These are phyloP conservation scores for Pentamera pediparva DNA, from an alignment of 53 echinoderm and acorn worm genomes.

Conservation along the genomic window DNA sequence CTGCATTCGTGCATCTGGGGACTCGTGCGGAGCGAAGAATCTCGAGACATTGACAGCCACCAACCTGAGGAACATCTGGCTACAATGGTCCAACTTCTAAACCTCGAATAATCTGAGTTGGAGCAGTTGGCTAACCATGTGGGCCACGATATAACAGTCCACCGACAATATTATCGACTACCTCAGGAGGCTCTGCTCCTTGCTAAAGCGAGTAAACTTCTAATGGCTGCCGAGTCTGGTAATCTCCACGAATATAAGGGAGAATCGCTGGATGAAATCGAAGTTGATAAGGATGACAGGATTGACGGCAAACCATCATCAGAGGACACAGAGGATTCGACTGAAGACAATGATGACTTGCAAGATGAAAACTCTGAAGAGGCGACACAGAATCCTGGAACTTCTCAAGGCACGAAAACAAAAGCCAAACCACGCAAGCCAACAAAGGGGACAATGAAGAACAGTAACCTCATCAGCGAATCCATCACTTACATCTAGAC, in stretches of 20 bases:
- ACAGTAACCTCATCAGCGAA: too few relatives aligned
- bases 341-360: not conserved
- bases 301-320: not conserved
- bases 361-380: not conserved
- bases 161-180: constrained; percentile 37
- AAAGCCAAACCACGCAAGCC: not conserved
- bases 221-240: not conserved
- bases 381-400: not conserved
- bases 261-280: not conserved
- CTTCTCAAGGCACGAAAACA: not conserved
- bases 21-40: not conserved
- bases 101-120: constrained; percentile 11
- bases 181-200: constrained; percentile 30
- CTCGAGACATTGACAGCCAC: not conserved
- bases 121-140: constrained; percentile 48
- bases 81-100: not conserved
- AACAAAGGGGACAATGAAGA: too few relatives aligned
- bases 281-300: not conserved
- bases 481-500: too few relatives aligned
- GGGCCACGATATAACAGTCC: constrained; percentile 34
- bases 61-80: not conserved
- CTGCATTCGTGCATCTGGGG: not conserved
- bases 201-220: constrained; percentile 44
- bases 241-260: not conserved
- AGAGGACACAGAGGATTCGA: too few relatives aligned